phyloP scores from a whole-genome alignment of 2,797 vertebrate species.

The Micromesistius poutassou region DNA sequence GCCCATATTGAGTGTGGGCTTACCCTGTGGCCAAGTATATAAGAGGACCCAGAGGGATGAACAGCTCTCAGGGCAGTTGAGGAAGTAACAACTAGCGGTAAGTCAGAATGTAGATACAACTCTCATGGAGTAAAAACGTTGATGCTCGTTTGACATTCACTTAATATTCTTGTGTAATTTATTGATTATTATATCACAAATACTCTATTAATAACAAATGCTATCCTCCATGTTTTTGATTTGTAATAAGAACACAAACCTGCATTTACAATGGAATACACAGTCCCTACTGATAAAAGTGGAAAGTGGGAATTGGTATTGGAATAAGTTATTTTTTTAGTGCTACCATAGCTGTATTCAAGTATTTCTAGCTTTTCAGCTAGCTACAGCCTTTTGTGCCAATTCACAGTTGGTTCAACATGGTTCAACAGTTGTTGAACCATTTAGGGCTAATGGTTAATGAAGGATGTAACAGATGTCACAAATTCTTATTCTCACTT shows the following conservation, averaged over 20 bases:
- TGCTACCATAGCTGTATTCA: too few species aligned
- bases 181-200: not conserved
- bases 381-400: too few species aligned
- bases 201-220: not conserved
- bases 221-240: too few species aligned
- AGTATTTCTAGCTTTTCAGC: too few species aligned
- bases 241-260: not conserved
- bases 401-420: too few species aligned
- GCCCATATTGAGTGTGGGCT: slow-evolving; percentile 4
- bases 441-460: too few species aligned
- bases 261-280: not conserved
- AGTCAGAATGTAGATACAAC: not conserved
- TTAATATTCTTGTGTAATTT: not conserved
- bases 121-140: not conserved
- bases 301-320: not conserved
- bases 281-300: not conserved
- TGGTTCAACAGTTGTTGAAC: too few species aligned
- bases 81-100: not conserved
- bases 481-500: too few species aligned
- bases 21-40: not conserved
- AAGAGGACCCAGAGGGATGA: not conserved
- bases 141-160: not conserved
- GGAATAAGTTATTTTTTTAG: too few species aligned
- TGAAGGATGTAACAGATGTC: too few species aligned
- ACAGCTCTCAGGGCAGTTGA: not conserved